Evolutionary conservation across 2,797 vertebrate genomes (phyloP), one percentile per base, ranked within the genome.

Genomic region (Sylvilagus floridanus): DNA sequence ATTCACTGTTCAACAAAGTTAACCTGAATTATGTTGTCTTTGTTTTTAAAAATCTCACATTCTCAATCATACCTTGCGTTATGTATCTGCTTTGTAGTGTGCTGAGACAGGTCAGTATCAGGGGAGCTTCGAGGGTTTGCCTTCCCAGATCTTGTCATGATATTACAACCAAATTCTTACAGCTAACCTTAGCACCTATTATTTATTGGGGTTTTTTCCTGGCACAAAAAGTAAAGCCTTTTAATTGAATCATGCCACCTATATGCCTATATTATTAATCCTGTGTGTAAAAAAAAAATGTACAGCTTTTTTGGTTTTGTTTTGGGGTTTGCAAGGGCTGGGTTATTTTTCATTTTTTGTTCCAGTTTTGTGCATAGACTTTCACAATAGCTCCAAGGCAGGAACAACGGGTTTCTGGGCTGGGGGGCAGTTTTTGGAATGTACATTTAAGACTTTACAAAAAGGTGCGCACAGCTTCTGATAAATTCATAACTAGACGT

Each of bases 401-500:
- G 98, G 98, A 98, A 98, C 98, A 98, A 98, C 97, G 90, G 95
- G 95, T 97, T 97, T 98, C 98, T 95, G 85, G 90, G 88, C 83
- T 63, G 66, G 16, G 97, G 7, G 73, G 68, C 94, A 98, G 97
- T 97, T 98, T 98, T 98, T 98, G 98, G 96, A 98, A 98, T 99
- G 99, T 99, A 98, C 98, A 98, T 98, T 98, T 99, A 99, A 98
- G 87, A 98, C 98, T 98, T 98, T 98, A 98, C 98, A 99, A 99
- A 99, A 99, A 99, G 99, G 98, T 98, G 98, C 98, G 97, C 99
- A 99, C 99, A 99, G 99, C 99, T 99, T 99, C 99, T 99, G 98
- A 99, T 99, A 98, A 99, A 99, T 99, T 98, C 98, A 98, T 98
- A 98, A 97, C 97, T 98, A 98, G 97, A 98, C 95, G 98, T 98